Conservation (phyloP, 2,113 vertebrate species). For the Odontesthes bonariensis region DNA sequence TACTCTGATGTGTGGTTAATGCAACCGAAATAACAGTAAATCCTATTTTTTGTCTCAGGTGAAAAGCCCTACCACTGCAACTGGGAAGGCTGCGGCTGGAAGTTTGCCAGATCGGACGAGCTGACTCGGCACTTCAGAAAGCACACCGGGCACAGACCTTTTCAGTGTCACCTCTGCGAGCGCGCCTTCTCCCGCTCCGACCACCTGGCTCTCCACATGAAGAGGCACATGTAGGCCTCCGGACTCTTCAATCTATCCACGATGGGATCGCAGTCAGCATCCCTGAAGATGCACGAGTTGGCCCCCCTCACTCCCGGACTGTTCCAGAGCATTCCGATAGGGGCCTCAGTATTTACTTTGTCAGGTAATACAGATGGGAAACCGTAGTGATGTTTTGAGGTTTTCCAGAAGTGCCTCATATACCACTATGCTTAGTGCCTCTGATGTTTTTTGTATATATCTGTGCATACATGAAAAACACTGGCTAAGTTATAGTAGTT, state of each 20-base stretch:
- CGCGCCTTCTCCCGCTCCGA: conserved; percentile 92
- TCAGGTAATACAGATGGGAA: neutral
- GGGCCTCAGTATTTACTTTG: neutral
- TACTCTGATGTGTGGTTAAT: neutral
- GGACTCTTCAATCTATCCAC: conserved; percentile 1
- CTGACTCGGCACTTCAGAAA: conserved; percentile 93
- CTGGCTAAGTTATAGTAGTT: conserved; percentile 79
- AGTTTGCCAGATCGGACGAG: conserved; percentile 91
- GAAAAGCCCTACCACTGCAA: conserved; percentile 93
- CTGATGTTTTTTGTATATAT: conserved; percentile 45
- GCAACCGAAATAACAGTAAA: neutral
- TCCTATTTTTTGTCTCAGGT: conserved; percentile 68
- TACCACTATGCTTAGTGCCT: conserved; percentile 44
- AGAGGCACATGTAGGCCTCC: conserved; percentile 88
- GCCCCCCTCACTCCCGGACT: neutral
- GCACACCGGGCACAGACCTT: conserved; percentile 91
- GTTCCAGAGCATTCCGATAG: neutral
- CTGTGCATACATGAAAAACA: conserved; percentile 51
- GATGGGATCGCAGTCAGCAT: neutral
- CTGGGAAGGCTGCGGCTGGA: conserved; percentile 94
- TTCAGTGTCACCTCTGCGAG: conserved; percentile 93
- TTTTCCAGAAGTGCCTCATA: conserved; percentile 11
- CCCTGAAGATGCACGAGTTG: neutral
- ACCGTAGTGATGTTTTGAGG: neutral
- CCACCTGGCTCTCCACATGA: conserved; percentile 95